Conservation (phyloP, 92 coral and sea anemone genomes). For the Muricea muricata region DNA sequence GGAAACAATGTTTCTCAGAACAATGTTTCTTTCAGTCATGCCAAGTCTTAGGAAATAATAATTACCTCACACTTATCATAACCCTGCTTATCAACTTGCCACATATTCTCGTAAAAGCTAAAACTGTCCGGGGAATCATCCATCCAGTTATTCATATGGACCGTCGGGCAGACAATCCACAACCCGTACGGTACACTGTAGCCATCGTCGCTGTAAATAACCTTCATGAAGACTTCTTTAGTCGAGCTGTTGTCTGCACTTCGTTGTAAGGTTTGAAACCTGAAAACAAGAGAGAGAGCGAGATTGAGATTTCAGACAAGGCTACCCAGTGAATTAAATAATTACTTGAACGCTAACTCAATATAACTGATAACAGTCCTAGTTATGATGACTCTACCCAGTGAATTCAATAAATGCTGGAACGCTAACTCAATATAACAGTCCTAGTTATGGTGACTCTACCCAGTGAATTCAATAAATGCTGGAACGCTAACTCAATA, state of each 20-base stretch:
- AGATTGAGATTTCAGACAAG: no score
- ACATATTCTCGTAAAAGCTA: not conserved
- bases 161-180: slow-evolving; percentile 1
- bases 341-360: not conserved
- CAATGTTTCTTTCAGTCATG: no score
- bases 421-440: no score
- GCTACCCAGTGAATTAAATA: no score
- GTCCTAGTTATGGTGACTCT: no score
- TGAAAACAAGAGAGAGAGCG: not conserved
- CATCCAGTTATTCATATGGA: slow-evolving; percentile 20
- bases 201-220: not conserved
- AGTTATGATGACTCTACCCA: no score
- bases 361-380: no score
- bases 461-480: no score
- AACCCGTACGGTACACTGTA: not conserved
- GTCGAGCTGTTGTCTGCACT: slow-evolving; percentile 7
- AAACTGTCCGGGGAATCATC: not conserved
- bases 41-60: no score
- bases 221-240: slow-evolving; percentile 22
- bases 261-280: slow-evolving; percentile 26
- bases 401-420: no score
- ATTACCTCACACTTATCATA: slow-evolving; percentile 4
- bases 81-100: slow-evolving; percentile 21
- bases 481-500: no score
- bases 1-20: no score